phyloP scores from a whole-genome alignment of 64 coral and sea anemone species.

The Astreopora myriophthalma region DNA sequence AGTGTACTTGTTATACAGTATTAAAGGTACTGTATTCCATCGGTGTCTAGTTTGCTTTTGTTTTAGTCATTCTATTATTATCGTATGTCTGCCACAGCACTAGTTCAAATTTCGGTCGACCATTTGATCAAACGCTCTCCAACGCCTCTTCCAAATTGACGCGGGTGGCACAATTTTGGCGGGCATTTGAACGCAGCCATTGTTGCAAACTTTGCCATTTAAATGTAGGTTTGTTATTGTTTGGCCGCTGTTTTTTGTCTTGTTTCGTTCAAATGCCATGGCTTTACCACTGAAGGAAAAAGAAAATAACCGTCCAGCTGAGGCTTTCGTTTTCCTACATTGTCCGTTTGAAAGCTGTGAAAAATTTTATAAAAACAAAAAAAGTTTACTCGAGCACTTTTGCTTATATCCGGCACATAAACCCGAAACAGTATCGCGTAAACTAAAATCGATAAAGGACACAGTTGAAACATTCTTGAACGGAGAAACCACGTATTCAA shows the following conservation, averaged over 20 bases:
- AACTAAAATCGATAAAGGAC: not conserved
- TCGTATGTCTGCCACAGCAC: not conserved
- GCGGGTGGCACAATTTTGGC: not conserved
- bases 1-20: not conserved
- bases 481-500: not conserved
- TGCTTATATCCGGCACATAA: not conserved
- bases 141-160: not conserved
- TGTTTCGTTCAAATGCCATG: not conserved
- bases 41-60: not conserved
- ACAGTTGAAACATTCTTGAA: not conserved
- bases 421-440: not conserved
- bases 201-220: not conserved
- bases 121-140: not conserved
- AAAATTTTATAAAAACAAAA: not conserved
- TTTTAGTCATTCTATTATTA: not conserved
- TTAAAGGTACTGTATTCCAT: not conserved
- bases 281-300: not conserved
- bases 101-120: not conserved
- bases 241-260: not conserved
- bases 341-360: conserved; percentile 10
- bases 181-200: not conserved
- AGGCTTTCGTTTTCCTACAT: not conserved
- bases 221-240: not conserved
- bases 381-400: not conserved
- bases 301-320: not conserved